Conservation (phyloP, 2,113 vertebrate species). For the Nansenia antarctica region DNA sequence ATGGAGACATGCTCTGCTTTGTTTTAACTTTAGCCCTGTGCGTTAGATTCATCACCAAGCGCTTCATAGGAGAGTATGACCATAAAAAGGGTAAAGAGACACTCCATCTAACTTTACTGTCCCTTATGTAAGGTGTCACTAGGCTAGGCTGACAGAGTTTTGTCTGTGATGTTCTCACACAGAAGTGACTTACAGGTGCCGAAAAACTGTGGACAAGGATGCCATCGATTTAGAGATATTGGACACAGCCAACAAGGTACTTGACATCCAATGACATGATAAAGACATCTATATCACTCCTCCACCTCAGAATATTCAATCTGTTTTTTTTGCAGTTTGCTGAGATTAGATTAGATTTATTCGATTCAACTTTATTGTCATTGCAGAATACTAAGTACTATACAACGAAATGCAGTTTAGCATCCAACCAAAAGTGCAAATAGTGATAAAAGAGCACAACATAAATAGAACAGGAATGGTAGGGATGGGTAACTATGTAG, state of each 20-base stretch:
- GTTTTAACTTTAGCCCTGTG: constrained; percentile 71
- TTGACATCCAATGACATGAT: neutral
- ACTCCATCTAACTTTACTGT: constrained; percentile 7
- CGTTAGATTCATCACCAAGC: constrained; percentile 75
- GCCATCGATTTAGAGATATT: constrained; percentile 73
- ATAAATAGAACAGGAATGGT: too few relatives aligned
- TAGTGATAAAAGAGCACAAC: too few relatives aligned
- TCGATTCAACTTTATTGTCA: too few relatives aligned
- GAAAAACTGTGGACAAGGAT: constrained; percentile 69
- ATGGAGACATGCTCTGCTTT: constrained; percentile 56
- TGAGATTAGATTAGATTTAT: too few relatives aligned
- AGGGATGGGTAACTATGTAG: too few relatives aligned
- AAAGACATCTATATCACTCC: neutral
- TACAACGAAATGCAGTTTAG: too few relatives aligned
- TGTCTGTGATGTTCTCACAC: constrained; percentile 24
- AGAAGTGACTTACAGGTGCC: constrained; percentile 76
- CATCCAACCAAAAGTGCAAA: too few relatives aligned
- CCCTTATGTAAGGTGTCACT: neutral
- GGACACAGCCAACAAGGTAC: constrained; percentile 69
- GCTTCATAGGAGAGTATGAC: constrained; percentile 78
- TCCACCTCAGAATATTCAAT: neutral
- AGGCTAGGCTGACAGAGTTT: constrained; percentile 6
- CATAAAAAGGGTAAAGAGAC: constrained; percentile 69
- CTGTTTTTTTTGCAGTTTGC: too few relatives aligned
- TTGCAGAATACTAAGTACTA: too few relatives aligned